These are phyloP conservation scores for Glareola pratincola DNA, from an alignment of 2,113 vertebrate species.

Conservation along the genomic window DNA sequence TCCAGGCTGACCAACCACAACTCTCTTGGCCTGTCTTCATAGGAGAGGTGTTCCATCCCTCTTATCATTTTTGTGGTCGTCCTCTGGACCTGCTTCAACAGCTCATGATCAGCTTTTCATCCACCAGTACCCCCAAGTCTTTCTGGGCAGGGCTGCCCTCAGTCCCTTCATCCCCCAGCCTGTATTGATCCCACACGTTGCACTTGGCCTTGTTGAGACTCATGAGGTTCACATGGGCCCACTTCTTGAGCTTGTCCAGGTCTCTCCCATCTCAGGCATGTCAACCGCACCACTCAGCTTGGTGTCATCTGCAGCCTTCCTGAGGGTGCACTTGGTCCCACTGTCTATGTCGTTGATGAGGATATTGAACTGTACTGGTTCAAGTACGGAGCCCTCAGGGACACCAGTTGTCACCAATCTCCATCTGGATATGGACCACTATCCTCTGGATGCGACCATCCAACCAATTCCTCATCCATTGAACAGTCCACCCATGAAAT, in stretches of 20 bases:
- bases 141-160: not conserved
- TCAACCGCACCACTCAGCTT: not conserved
- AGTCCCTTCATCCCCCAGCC: not conserved
- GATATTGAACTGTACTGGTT: not conserved
- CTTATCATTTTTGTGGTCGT: not conserved
- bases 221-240: not conserved
- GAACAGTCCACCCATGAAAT: not conserved
- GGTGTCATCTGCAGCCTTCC: not conserved
- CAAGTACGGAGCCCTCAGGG: rapidly evolving
- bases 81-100: not conserved
- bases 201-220: not conserved
- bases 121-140: not conserved
- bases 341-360: not conserved
- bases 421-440: not conserved
- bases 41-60: not conserved
- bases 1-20: not conserved
- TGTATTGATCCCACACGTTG: not conserved
- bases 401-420: not conserved
- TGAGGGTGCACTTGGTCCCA: not conserved
- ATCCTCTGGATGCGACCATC: not conserved
- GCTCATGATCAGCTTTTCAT: not conserved
- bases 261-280: not conserved
- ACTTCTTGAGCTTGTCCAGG: not conserved
- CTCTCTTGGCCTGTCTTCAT: not conserved
- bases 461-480: not conserved